Percentiles rank a stretch among this genome's conserved stretches.
Evolutionary conservation across 2,113 vertebrate genomes (phyloP).

Genomic region (Malurus alboscapulatus): DNA sequence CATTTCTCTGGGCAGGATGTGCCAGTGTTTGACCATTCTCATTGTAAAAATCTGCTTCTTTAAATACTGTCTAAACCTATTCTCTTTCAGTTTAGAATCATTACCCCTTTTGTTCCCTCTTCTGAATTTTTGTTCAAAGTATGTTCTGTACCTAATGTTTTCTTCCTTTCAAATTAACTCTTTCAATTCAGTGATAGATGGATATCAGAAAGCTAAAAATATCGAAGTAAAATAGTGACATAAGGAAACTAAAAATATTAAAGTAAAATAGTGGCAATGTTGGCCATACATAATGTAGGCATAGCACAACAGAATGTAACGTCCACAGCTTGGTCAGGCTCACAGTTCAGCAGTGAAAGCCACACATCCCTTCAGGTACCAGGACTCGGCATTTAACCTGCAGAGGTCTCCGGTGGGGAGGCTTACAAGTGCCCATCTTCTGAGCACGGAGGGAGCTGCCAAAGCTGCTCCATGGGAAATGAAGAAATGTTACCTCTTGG

Average conservation of each 20-base stretch:
- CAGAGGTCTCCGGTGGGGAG: background rate
- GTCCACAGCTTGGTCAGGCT: background rate
- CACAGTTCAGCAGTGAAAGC: background rate
- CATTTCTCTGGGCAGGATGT: background rate
- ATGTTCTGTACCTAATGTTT: background rate
- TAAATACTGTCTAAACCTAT: background rate
- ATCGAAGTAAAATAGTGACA: no score
- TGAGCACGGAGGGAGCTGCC: background rate
- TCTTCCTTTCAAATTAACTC: background rate
- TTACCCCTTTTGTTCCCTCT: background rate
- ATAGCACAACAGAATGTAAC: background rate
- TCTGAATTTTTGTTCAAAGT: background rate
- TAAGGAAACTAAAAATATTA: background rate
- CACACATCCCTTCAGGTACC: rapidly evolving
- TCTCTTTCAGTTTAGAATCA: background rate
- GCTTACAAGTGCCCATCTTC: rapidly evolving
- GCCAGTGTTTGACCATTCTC: background rate
- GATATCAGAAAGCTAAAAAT: background rate
- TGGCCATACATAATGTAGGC: background rate
- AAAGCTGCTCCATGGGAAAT: background rate
- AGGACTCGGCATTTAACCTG: rapidly evolving
- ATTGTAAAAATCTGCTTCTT: background rate
- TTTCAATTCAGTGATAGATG: background rate
- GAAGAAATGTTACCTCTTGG: background rate
- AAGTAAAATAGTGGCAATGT: background rate